Evolutionary conservation across 2,113 vertebrate genomes (phyloP).

Genomic region (Lepisosteus oculatus): DNA sequence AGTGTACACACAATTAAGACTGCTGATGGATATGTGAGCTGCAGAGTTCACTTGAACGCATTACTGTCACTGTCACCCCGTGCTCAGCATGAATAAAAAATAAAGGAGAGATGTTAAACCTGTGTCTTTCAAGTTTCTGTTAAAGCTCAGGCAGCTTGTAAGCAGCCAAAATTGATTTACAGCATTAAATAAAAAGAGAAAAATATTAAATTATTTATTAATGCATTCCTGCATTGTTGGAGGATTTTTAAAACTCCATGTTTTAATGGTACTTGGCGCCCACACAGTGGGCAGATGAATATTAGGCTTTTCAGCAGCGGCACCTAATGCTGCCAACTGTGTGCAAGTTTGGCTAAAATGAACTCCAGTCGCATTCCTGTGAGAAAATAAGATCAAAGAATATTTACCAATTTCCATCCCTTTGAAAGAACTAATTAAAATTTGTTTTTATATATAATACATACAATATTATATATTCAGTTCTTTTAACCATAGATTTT

Average conservation of each 20-base stretch:
- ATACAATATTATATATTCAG: slow-evolving; percentile 20
- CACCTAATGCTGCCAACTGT: neutral
- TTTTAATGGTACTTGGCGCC: neutral
- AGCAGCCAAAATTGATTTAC: no score
- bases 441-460: neutral
- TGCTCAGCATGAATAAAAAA: neutral
- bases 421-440: slow-evolving; percentile 28
- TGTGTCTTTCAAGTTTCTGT: neutral
- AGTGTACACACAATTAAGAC: neutral
- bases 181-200: no score
- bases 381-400: slow-evolving; percentile 28
- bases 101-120: neutral
- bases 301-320: neutral
- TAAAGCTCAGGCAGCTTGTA: slow-evolving; percentile 18
- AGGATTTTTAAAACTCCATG: neutral
- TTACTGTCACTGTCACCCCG: neutral
- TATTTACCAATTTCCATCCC: neutral
- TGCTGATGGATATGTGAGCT: neutral
- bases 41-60: neutral
- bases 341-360: neutral
- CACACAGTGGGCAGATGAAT: slow-evolving; percentile 14
- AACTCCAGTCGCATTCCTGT: slow-evolving; percentile 18
- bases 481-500: slow-evolving; percentile 4
- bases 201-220: slow-evolving; percentile 4
- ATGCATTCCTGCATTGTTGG: neutral